Conservation (phyloP, 1,140 invertebrate species). For the Luehdorfia chinensis region DNA sequence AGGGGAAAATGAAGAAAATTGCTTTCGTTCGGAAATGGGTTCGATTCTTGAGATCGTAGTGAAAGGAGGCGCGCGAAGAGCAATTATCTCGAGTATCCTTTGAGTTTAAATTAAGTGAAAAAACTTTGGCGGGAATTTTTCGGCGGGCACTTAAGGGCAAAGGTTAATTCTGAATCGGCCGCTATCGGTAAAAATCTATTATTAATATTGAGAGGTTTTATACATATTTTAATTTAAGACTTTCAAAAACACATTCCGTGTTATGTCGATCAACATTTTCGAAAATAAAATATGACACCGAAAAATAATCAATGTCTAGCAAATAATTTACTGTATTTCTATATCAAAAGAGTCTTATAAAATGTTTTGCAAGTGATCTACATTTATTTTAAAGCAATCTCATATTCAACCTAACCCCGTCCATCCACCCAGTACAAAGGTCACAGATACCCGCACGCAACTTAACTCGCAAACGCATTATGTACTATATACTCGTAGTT, state of each 20-base stretch:
- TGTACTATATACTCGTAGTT: conserved; percentile 11
- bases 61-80: conserved; percentile 52
- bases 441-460: conserved; percentile 49
- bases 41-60: conserved; percentile 53
- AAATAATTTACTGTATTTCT: too few species aligned
- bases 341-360: too few species aligned
- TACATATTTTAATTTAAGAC: too few species aligned
- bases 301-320: too few species aligned
- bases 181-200: background rate
- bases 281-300: too few species aligned
- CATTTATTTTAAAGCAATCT: too few species aligned
- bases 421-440: too few species aligned
- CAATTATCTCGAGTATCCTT: conserved; percentile 76
- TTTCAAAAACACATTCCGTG: too few species aligned
- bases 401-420: too few species aligned
- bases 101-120: conserved; percentile 74
- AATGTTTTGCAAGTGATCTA: too few species aligned
- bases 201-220: too few species aligned
- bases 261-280: too few species aligned
- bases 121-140: conserved; percentile 49
- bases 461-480: conserved; percentile 14
- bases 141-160: conserved; percentile 26
- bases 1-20: conserved; percentile 62
- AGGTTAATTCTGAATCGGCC: conserved; percentile 22
- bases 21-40: conserved; percentile 50